phyloP scores from a whole-genome alignment of 2,888 invertebrate species.

The Amphiduros pacificus region DNA sequence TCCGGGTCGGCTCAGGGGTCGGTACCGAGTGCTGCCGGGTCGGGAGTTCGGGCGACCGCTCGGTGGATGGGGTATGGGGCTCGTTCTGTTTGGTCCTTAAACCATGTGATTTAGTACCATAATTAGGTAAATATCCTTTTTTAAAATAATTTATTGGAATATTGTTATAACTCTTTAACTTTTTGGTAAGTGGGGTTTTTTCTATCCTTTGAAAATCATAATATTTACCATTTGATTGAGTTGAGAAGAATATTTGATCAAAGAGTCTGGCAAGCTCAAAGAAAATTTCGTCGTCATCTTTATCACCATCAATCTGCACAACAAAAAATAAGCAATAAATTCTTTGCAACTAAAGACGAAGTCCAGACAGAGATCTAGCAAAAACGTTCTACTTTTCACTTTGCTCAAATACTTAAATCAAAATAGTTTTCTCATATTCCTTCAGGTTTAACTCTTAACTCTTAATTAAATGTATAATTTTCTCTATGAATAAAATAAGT shows the following conservation, averaged over 20 bases:
- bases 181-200: no score
- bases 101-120: not conserved
- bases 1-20: constrained; percentile 1
- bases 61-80: not conserved
- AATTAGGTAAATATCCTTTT: not conserved
- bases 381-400: no score
- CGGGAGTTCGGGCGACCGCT: constrained; percentile 10
- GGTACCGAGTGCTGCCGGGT: not conserved
- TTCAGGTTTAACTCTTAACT: no score
- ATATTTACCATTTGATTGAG: not conserved
- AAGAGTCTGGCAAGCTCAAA: constrained; percentile 38
- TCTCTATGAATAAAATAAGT: no score
- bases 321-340: not conserved
- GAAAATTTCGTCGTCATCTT: constrained; percentile 35
- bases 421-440: no score
- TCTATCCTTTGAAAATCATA: no score
- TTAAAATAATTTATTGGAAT: no score
- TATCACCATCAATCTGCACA: constrained; percentile 37
- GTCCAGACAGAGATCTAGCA: not conserved
- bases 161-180: no score
- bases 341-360: no score
- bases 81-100: not conserved
- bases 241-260: constrained; percentile 36
- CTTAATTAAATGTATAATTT: no score
- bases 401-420: no score